These are phyloP conservation scores for Agrochola litura DNA, from an alignment of 2,888 invertebrate genomes.

Conservation along the genomic window DNA sequence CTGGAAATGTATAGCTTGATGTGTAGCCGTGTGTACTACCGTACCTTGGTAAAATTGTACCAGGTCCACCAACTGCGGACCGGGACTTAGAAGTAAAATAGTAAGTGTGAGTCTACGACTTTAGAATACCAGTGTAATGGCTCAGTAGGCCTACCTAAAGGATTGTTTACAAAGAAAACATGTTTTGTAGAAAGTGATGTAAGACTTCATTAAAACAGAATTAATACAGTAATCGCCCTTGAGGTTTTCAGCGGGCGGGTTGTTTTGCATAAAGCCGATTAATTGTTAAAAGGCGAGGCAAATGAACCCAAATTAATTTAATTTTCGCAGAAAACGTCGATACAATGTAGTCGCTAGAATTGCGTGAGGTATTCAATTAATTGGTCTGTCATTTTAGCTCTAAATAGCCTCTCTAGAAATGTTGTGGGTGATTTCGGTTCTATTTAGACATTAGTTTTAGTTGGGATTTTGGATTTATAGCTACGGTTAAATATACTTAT, in stretches of 20 bases:
- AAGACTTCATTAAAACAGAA: slow-evolving; percentile 33
- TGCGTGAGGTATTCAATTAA: slow-evolving; percentile 46
- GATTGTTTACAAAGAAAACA: slow-evolving; percentile 9
- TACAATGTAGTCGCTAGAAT: slow-evolving; percentile 48
- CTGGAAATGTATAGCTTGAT: too few relatives aligned
- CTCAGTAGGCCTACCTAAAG: background rate
- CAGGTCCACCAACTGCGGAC: too few relatives aligned
- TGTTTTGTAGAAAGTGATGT: slow-evolving; percentile 17
- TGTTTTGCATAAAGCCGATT: slow-evolving; percentile 57
- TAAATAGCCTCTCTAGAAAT: slow-evolving; percentile 9
- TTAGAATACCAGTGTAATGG: background rate
- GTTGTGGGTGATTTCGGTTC: background rate
- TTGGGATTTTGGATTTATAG: background rate
- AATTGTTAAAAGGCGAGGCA: slow-evolving; percentile 62
- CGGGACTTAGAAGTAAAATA: background rate
- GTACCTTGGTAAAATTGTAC: too few relatives aligned
- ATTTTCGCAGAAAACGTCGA: slow-evolving; percentile 61
- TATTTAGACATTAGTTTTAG: background rate
- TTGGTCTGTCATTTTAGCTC: slow-evolving; percentile 31
- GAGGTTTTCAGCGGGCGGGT: slow-evolving; percentile 39
- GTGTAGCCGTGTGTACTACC: too few relatives aligned
- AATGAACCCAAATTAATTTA: slow-evolving; percentile 62
- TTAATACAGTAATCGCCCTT: slow-evolving; percentile 52
- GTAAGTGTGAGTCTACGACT: background rate
- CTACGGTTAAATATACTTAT: too few relatives aligned